Evolutionary conservation across 2,888 invertebrate species (phyloP).

Genomic region (Didymodactylos carnosus): DNA sequence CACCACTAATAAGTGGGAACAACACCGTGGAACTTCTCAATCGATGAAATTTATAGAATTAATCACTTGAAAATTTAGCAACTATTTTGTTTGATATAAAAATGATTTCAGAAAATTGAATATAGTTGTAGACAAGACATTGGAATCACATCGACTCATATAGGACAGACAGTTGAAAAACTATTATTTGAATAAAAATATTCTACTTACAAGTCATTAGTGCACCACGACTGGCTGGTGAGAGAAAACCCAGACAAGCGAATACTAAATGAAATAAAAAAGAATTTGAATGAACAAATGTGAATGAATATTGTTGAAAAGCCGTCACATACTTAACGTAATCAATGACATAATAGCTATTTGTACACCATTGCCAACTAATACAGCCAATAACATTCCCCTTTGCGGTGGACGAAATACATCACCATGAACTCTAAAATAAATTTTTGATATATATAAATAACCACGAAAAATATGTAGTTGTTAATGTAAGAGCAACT

Average conservation of each 20-base stretch:
- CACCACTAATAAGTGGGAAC: too few species aligned
- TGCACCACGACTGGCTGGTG: constrained; percentile 91
- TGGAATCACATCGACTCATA: too few species aligned
- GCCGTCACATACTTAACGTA: constrained; percentile 47
- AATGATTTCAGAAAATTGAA: too few species aligned
- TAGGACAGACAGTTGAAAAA: too few species aligned
- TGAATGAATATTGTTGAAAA: background rate
- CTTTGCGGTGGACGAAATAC: constrained; percentile 52
- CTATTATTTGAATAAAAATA: too few species aligned
- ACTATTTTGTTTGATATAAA: too few species aligned
- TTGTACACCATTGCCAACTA: constrained; percentile 83
- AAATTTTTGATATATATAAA: background rate
- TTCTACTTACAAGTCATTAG: constrained; percentile 53
- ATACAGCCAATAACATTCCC: constrained; percentile 81
- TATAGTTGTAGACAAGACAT: too few species aligned
- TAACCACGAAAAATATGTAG: too few species aligned
- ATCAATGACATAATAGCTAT: constrained; percentile 85
- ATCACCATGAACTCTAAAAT: constrained; percentile 41
- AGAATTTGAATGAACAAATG: too few species aligned
- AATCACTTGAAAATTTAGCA: too few species aligned
- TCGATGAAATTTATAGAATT: too few species aligned
- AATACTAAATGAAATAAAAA: constrained; percentile 47
- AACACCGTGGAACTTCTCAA: too few species aligned
- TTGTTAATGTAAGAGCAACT: background rate
- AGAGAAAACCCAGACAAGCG: constrained; percentile 94